Evolutionary conservation across 1,140 invertebrate species (phyloP).

Genomic region (Anastrepha ludens): DNA sequence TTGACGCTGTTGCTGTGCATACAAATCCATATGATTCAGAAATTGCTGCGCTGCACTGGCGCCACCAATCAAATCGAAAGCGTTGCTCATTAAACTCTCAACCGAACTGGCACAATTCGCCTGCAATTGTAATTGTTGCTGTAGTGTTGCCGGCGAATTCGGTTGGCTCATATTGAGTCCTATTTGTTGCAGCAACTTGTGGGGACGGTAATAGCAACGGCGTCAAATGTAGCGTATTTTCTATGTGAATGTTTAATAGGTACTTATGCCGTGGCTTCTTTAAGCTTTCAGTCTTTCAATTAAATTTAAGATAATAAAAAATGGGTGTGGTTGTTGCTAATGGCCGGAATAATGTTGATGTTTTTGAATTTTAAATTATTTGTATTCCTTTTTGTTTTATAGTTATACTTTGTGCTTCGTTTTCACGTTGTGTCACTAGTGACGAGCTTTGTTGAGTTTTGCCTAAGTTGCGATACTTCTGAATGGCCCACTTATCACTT

Average conservation of each 20-base stretch:
- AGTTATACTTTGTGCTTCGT: neutral
- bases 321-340: constrained; percentile 48
- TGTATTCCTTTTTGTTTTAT: neutral
- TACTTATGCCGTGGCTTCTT: constrained; percentile 26
- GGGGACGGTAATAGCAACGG: neutral
- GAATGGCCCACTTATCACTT: neutral
- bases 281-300: constrained; percentile 49
- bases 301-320: constrained; percentile 2
- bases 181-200: neutral
- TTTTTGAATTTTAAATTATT: neutral
- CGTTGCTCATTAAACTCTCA: constrained; percentile 65
- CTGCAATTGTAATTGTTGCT: constrained; percentile 54
- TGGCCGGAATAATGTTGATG: constrained; percentile 16
- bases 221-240: neutral
- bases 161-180: constrained; percentile 16
- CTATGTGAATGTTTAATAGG: constrained; percentile 9
- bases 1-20: constrained; percentile 58
- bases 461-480: neutral
- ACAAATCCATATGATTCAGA: constrained; percentile 62
- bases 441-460: neutral
- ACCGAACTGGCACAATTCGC: neutral
- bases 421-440: constrained; percentile 21
- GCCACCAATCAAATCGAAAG: constrained; percentile 61
- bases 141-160: constrained; percentile 37
- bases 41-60: constrained; percentile 63